phyloP scores from a whole-genome alignment of 92 coral and sea anemone species.

The Actinostola sp. region DNA sequence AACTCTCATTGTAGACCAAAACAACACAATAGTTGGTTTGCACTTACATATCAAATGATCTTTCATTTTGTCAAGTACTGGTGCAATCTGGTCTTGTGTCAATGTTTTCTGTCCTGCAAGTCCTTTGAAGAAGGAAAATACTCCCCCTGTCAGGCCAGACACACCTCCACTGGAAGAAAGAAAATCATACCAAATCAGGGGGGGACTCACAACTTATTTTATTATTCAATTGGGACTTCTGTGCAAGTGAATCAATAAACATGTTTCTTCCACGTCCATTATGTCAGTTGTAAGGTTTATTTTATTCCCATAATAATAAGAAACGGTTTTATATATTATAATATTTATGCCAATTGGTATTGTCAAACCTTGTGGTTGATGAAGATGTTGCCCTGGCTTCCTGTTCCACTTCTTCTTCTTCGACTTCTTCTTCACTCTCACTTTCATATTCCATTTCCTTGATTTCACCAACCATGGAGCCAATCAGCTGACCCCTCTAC shows the following conservation, averaged over 20 bases:
- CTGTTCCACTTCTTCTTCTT: conserved; percentile 38
- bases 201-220: too few relatives aligned
- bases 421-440: conserved; percentile 69
- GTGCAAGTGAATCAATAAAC: too few relatives aligned
- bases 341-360: neutral
- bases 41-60: conserved; percentile 90
- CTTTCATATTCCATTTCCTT: conserved; percentile 93
- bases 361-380: conserved; percentile 45
- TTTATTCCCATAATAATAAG: too few relatives aligned
- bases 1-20: too few relatives aligned
- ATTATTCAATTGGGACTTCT: too few relatives aligned
- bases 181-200: neutral
- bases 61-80: conserved; percentile 97
- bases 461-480: conserved; percentile 92
- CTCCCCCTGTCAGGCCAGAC: conserved; percentile 74
- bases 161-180: conserved; percentile 25
- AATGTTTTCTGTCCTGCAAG: conserved; percentile 96
- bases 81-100: conserved; percentile 81
- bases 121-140: conserved; percentile 97
- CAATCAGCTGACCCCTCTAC: conserved; percentile 69
- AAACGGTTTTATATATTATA: too few relatives aligned
- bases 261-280: too few relatives aligned
- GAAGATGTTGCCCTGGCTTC: conserved; percentile 20
- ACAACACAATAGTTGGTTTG: too few relatives aligned
- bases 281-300: too few relatives aligned